Percentiles rank a stretch among this genome's conserved stretches.
Evolutionary conservation across 2,888 invertebrate species (phyloP).

Genomic region (Sthenelais limicola): DNA sequence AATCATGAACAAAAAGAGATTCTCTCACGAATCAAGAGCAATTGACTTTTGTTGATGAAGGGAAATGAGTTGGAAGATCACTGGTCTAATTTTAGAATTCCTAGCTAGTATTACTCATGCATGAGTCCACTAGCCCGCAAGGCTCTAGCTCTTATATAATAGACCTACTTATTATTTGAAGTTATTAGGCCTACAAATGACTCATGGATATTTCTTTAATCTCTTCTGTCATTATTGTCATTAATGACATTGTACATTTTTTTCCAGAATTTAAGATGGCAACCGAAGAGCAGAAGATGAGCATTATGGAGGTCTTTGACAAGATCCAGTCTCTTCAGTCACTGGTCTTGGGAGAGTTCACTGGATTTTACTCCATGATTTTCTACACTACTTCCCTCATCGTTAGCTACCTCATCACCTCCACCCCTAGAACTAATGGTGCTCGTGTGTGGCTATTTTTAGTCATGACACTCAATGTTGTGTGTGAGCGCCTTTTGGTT

Average conservation of each 20-base stretch:
- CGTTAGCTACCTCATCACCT: conserved; percentile 76
- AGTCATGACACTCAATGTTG: conserved; percentile 74
- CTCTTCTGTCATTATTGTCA: too few relatives aligned
- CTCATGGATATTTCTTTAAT: too few relatives aligned
- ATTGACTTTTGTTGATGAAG: conserved; percentile 66
- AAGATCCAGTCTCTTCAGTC: conserved; percentile 76
- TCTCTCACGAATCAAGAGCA: conserved; percentile 69
- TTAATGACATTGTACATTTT: too few relatives aligned
- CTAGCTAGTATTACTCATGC: too few relatives aligned
- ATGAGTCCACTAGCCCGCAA: too few relatives aligned
- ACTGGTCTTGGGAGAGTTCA: conserved; percentile 79
- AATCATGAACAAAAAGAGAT: conserved; percentile 73
- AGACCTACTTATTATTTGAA: too few relatives aligned
- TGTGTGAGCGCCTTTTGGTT: conserved; percentile 72
- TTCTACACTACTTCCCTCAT: conserved; percentile 76
- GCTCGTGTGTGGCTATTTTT: conserved; percentile 76
- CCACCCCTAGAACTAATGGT: conserved; percentile 75
- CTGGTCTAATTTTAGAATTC: too few relatives aligned
- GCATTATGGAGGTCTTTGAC: conserved; percentile 76
- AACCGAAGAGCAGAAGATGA: conserved; percentile 76
- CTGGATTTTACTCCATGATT: conserved; percentile 78
- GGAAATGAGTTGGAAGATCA: conserved; percentile 67
- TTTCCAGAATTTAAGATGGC: conserved; percentile 71
- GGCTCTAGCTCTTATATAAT: too few relatives aligned
- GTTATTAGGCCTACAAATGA: too few relatives aligned